Percentiles rank a stretch among this genome's conserved stretches.
phyloP scores from a whole-genome alignment of 2,113 vertebrate genomes.

The Macrotis lagotis region DNA sequence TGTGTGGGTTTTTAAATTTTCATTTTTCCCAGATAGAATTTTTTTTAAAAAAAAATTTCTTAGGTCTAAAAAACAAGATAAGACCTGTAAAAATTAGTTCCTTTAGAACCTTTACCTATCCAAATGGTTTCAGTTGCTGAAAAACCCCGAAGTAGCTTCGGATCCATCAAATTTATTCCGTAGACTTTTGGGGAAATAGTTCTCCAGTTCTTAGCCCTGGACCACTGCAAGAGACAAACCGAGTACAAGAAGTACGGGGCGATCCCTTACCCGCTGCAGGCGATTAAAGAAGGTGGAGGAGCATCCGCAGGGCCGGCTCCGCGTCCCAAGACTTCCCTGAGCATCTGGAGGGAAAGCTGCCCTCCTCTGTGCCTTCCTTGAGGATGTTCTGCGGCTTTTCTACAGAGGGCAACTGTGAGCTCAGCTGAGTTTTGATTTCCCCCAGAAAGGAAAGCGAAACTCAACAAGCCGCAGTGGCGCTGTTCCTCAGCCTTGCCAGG shows the following conservation, averaged over 20 bases:
- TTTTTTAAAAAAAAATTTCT: background rate
- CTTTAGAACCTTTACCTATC: background rate
- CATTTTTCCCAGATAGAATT: background rate
- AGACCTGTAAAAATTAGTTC: background rate
- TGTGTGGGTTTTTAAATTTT: background rate
- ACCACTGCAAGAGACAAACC: background rate
- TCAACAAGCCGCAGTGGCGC: accelerated
- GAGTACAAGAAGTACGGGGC: background rate
- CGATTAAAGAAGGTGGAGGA: background rate
- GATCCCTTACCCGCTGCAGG: background rate
- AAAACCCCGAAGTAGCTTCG: background rate
- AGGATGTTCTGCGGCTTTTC: accelerated
- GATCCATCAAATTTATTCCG: background rate
- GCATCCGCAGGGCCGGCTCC: background rate
- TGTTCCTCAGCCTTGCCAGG: background rate
- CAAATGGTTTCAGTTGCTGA: background rate
- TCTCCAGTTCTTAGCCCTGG: background rate
- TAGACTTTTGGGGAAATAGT: background rate
- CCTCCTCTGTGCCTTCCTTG: background rate
- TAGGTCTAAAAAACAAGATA: background rate
- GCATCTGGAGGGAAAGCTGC: background rate
- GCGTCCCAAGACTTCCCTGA: background rate
- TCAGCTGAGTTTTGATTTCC: slow-evolving; percentile 67
- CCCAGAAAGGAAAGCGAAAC: slow-evolving; percentile 74
- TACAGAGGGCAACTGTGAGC: background rate